Evolutionary conservation across 2,797 vertebrate species (phyloP).

Genomic region (Sebastes flavidus): DNA sequence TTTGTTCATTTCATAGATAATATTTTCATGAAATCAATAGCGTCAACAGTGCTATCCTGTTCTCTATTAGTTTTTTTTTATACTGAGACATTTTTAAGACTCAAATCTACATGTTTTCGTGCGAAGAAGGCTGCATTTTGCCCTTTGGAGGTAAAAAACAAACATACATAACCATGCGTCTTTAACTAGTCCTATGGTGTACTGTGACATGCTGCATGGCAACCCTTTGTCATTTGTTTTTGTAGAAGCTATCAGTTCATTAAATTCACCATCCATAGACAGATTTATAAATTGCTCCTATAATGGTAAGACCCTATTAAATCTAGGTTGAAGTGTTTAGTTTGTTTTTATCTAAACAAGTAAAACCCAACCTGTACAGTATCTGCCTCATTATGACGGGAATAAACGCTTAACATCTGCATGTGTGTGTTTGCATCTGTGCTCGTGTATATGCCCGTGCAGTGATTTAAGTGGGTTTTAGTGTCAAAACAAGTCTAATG

Average conservation of each 20-base stretch:
- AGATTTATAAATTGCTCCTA: slow-evolving; percentile 35
- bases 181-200: not conserved
- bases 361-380: slow-evolving; percentile 74
- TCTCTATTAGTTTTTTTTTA: not conserved
- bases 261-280: slow-evolving; percentile 13
- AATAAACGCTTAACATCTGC: slow-evolving; percentile 74
- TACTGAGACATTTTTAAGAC: not conserved
- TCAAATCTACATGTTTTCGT: not conserved
- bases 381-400: slow-evolving; percentile 74
- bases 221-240: slow-evolving; percentile 27
- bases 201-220: not conserved
- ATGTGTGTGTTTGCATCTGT: slow-evolving; percentile 64
- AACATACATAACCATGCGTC: not conserved
- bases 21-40: slow-evolving; percentile 40
- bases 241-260: slow-evolving; percentile 14
- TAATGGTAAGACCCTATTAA: slow-evolving; percentile 57
- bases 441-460: slow-evolving; percentile 48
- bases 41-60: slow-evolving; percentile 4
- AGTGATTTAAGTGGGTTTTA: slow-evolving; percentile 76
- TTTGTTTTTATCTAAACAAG: slow-evolving; percentile 61
- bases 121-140: not conserved
- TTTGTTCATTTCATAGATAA: slow-evolving; percentile 34
- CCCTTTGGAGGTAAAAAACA: not conserved
- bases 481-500: slow-evolving; percentile 78
- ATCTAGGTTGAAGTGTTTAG: slow-evolving; percentile 67